Base-by-base conservation (phyloP, 2,797 vertebrate genomes). In the Aulostomus chinensis region DNA sequence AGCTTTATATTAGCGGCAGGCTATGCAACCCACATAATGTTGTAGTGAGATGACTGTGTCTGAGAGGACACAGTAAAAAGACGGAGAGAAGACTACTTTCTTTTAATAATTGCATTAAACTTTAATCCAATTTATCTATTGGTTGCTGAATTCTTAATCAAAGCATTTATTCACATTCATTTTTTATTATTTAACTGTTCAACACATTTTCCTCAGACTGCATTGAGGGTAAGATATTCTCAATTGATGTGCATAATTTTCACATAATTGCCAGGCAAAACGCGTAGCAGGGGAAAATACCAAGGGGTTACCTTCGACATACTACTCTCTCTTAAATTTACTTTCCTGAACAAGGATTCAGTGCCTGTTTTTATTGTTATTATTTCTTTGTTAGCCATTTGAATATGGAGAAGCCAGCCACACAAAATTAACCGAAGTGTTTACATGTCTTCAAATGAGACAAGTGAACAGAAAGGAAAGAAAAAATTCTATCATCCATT, bases 81-180 rank as follows among this genome's bases (percentile, higher is more conserved):
- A n/a, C n/a, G n/a, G n/a, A n/a, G 4, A 25, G 24, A 25, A 7
- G 24, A 25, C 24, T 30, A 55, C 47, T 62, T 42, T 26, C 21
- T n/a, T n/a, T n/a, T n/a, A n/a, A n/a, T n/a, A n/a, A n/a, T n/a
- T n/a, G n/a, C n/a, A n/a, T n/a, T n/a, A n/a, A n/a, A n/a, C n/a
- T n/a, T n/a, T n/a, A n/a, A n/a, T n/a, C n/a, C n/a, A n/a, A n/a
- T n/a, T n/a, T n/a, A 9, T 37, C 5, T 25, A 11, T 14, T 26
- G 12, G 17, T 36, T 40, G 28, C 9, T 24, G 12, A 52, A 26
- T 12, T 11, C 40, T 41, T 21, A 43, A 51, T 71, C 10, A 47
- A 18, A 21, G 3, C 33, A 10, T 57, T 28, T 15, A 13, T 42
- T 50, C 12, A 32, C 12, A 20, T n/a, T n/a, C n/a, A 25, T 25